Evolutionary conservation across 1,140 invertebrate species (phyloP), one percentile per base, ranked within the genome.

Genomic region (Nautilus pompilius): DNA sequence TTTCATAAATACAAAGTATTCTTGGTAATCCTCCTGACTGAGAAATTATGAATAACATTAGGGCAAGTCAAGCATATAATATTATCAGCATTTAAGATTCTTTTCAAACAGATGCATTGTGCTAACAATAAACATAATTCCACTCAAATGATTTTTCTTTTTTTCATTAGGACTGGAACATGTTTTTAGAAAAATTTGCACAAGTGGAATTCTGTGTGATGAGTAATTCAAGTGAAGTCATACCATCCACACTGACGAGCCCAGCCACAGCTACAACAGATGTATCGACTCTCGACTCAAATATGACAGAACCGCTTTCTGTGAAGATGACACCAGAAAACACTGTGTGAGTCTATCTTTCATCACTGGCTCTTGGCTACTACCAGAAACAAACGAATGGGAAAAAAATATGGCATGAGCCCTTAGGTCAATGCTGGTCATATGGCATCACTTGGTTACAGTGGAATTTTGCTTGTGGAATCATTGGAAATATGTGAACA

Each of bases 111-210:
- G 30, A 61, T 36, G 2, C 6, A 24, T 24, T n/a, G n/a, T n/a
- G n/a, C n/a, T n/a, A n/a, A n/a, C n/a, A n/a, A n/a, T n/a, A n/a
- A n/a, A n/a, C n/a, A n/a, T n/a, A n/a, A n/a, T n/a, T n/a, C n/a
- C n/a, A n/a, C n/a, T n/a, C 57, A 46, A 48, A 8, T 15, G 32
- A 10, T 24, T 55, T 61, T 60, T 65, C 22, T 49, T 60, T 48
- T 62, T 64, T 45, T 49, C 64, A 68, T 34, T 63, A 82, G 79
- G 78, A 82, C 53, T 83, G 80, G 80, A 81, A 82, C 57, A 72
- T 64, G 32, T 82, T 81, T 63, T 68, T 82, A 28, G 68, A 75
- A 46, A 73, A 72, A 41, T 73, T 80, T 63, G 59, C 74, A 15
- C 62, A 74, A n/a, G 58, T 79, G 8, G 72, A 81, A 30, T 80